A percentile compares a stretch with the other conserved stretches of the same genome.
phyloP scores from a whole-genome alignment of 2,797 vertebrate species.

The Loriculus beryllinus region DNA sequence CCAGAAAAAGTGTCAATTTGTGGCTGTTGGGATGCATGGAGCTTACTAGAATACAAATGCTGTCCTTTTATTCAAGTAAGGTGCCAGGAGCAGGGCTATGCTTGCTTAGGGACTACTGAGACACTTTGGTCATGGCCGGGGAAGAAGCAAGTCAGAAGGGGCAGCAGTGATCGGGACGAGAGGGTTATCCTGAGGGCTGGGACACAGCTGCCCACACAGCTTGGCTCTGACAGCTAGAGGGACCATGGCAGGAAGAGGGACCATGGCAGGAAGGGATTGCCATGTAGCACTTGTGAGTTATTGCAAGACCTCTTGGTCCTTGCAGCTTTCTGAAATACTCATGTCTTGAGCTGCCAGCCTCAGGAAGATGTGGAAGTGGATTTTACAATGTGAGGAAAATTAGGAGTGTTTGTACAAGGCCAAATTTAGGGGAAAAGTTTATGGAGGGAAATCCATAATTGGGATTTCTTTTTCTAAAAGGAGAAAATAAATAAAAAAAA shows the following conservation, averaged over 20 bases:
- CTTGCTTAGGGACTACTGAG: not conserved
- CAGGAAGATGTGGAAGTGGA: not conserved
- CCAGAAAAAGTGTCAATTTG: not conserved
- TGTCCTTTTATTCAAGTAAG: not conserved
- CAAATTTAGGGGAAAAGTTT: not conserved
- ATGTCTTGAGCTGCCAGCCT: not conserved
- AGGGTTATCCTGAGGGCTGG: not conserved
- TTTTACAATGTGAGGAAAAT: not conserved
- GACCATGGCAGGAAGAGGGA: not conserved
- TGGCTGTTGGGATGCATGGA: not conserved
- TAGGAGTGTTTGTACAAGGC: not conserved
- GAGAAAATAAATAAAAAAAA: too few relatives aligned
- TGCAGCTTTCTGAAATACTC: not conserved
- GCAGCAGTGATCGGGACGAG: not conserved
- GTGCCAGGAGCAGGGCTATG: not conserved
- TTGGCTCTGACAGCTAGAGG: not conserved
- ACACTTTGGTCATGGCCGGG: rapidly evolving
- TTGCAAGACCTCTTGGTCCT: not conserved
- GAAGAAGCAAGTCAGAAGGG: not conserved
- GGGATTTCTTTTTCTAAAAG: not conserved
- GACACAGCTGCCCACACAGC: not conserved
- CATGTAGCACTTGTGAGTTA: not conserved
- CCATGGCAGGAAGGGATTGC: not conserved
- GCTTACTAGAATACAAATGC: conserved; percentile 20
- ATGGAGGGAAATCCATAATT: not conserved